Conservation (phyloP, 2,888 invertebrate genomes). For the Fissipunctia ypsillon region DNA sequence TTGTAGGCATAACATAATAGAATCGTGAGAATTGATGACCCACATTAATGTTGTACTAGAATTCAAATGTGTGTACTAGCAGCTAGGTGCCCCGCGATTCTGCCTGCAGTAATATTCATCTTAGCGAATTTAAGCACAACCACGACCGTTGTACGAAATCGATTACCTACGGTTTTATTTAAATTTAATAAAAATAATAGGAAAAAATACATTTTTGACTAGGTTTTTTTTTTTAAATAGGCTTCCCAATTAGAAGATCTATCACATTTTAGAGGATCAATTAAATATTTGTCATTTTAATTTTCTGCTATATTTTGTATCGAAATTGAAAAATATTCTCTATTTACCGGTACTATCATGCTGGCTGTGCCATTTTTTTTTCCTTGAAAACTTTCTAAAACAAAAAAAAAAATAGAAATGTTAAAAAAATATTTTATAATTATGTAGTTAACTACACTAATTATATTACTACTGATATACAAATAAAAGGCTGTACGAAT, state of each 20-base stretch:
- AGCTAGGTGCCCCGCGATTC: slow-evolving; percentile 19
- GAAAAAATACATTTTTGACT: not conserved
- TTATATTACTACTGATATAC: not conserved
- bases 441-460: not conserved
- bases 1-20: slow-evolving; percentile 72
- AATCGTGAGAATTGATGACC: slow-evolving; percentile 75
- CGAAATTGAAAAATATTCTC: not conserved
- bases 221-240: not conserved
- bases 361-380: not conserved
- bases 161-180: not conserved
- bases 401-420: not conserved
- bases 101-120: slow-evolving; percentile 1
- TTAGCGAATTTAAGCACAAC: not conserved
- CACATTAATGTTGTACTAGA: slow-evolving; percentile 71
- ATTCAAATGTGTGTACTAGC: slow-evolving; percentile 56
- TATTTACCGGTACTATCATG: not conserved
- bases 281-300: not conserved
- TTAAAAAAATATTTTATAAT: not conserved
- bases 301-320: not conserved
- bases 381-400: not conserved
- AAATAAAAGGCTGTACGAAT: not conserved
- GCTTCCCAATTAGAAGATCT: not conserved
- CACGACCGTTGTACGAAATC: not conserved
- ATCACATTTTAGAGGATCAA: not conserved
- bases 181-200: not conserved